Conservation (phyloP, 2,113 vertebrate species). For the Stomatorhinus ivindoensis region DNA sequence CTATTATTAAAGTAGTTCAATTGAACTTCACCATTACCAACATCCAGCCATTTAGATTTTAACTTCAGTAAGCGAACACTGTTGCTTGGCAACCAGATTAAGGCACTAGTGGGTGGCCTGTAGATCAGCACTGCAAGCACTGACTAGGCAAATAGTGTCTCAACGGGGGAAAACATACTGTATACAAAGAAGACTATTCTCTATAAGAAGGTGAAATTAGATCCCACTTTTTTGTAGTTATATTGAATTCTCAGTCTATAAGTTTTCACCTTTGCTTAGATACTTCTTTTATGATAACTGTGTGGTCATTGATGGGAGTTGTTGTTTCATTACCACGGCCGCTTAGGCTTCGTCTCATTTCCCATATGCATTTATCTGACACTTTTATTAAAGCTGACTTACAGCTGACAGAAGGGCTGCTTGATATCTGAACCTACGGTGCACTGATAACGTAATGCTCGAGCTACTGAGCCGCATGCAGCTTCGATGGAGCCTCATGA, state of each 20-base stretch:
- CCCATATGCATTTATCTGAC: neutral
- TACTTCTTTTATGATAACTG: neutral
- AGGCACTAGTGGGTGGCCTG: neutral
- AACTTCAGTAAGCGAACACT: neutral
- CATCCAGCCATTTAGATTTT: neutral
- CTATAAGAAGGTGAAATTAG: neutral
- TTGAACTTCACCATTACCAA: neutral
- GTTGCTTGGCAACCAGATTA: slow-evolving; percentile 5
- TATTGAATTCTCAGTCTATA: neutral
- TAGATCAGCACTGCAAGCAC: neutral
- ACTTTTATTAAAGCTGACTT: neutral
- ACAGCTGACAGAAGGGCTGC: neutral
- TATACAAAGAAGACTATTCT: neutral
- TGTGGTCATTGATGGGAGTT: neutral
- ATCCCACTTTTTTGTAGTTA: neutral
- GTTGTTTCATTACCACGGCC: neutral
- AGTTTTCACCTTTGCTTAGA: neutral
- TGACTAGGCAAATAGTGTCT: neutral
- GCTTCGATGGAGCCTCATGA: neutral
- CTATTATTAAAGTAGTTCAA: neutral
- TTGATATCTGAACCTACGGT: neutral
- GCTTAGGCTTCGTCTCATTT: neutral
- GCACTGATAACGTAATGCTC: neutral
- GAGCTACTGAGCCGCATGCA: neutral
- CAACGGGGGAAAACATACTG: neutral